Evolutionary conservation across 1,140 invertebrate species (phyloP).

Genomic region (honey bee (Apis mellifera)): DNA sequence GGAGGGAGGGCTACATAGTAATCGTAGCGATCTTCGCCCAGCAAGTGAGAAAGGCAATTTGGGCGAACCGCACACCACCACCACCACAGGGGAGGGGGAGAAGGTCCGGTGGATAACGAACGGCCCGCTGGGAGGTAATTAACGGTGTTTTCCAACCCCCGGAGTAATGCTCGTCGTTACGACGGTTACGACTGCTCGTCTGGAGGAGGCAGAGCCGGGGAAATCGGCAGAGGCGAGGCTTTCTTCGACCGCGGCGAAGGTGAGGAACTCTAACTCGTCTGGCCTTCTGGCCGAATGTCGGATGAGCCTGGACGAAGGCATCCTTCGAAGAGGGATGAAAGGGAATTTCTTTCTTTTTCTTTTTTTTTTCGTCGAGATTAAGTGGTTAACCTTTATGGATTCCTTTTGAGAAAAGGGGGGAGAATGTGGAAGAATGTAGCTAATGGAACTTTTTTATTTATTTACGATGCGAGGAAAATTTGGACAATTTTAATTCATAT

Average conservation of each 20-base stretch:
- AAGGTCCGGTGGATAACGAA: constrained; percentile 77
- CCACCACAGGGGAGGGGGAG: not conserved
- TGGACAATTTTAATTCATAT: no score
- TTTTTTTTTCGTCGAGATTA: not conserved
- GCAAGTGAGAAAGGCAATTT: constrained; percentile 79
- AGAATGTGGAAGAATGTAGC: no score
- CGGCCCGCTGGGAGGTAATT: constrained; percentile 75
- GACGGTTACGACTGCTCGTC: constrained; percentile 62
- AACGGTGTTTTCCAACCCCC: constrained; percentile 76
- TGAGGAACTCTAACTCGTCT: not conserved
- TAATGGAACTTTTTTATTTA: no score
- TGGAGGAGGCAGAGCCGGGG: constrained; percentile 42
- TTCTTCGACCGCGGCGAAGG: constrained; percentile 31
- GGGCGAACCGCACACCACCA: constrained; percentile 71
- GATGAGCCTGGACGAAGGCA: not conserved
- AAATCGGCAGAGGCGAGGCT: constrained; percentile 11
- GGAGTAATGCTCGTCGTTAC: constrained; percentile 80
- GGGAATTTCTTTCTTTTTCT: not conserved
- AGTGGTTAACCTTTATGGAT: not conserved
- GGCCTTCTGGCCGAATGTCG: not conserved
- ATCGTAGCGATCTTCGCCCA: constrained; percentile 75
- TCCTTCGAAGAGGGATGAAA: not conserved
- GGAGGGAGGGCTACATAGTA: constrained; percentile 65
- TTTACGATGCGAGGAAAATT: no score
- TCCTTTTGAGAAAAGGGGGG: not conserved